Percentiles rank a stretch among this genome's conserved stretches.
Conservation (phyloP, 92 coral and sea anemone genomes). For the Desmophyllum pertusum region DNA sequence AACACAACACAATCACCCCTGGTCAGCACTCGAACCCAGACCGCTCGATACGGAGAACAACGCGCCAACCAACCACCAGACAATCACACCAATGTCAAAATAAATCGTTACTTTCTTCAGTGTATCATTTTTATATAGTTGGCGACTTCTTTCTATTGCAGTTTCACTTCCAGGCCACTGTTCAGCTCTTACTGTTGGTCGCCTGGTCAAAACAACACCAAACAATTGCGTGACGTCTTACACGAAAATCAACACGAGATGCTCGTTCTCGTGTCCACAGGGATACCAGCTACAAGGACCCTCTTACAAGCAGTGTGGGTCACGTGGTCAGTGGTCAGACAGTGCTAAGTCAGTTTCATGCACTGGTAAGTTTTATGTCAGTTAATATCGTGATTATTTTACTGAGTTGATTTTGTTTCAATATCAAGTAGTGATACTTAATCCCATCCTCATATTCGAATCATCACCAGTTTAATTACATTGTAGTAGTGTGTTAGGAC, state of each 20-base stretch:
- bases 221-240: constrained; percentile 9
- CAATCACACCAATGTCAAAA: too few species aligned
- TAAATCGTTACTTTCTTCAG: too few species aligned
- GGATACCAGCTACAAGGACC: constrained; percentile 29
- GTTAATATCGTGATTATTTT: too few species aligned
- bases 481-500: too few species aligned
- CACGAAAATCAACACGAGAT: background rate
- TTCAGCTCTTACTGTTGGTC: background rate
- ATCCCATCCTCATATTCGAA: too few species aligned
- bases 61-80: too few species aligned
- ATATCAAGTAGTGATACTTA: too few species aligned
- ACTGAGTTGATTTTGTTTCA: too few species aligned
- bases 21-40: too few species aligned
- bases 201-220: constrained; percentile 13
- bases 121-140: background rate
- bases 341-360: constrained; percentile 9
- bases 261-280: constrained; percentile 30
- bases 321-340: constrained; percentile 30
- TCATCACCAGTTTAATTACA: too few species aligned
- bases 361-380: constrained; percentile 39
- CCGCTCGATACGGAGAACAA: too few species aligned
- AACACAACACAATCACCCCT: too few species aligned
- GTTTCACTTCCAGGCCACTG: background rate
- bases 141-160: background rate
- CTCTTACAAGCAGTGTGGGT: constrained; percentile 6